Percentiles rank a stretch among this genome's conserved stretches.
These are phyloP conservation scores for Hydrophis major DNA, from an alignment of 2,797 vertebrate species.

Conservation along the genomic window DNA sequence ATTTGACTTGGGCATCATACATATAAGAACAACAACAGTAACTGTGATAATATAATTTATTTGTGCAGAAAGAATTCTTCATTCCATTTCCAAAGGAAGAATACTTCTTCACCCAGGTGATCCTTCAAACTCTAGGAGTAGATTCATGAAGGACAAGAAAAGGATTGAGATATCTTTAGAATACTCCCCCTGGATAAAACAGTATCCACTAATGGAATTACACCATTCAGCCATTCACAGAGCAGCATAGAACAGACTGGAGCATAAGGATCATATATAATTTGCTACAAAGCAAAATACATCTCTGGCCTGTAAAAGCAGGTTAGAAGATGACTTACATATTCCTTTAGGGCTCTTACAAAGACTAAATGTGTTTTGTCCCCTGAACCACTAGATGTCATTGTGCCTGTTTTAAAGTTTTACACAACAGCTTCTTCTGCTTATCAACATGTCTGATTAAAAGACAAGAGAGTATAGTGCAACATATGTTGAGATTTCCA, in stretches of 20 bases:
- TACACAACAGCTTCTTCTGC: background rate
- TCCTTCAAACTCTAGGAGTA: background rate
- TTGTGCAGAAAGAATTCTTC: background rate
- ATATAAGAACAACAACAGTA: background rate
- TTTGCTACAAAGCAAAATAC: background rate
- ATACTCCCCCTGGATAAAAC: background rate
- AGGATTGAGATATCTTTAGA: background rate
- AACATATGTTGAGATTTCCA: slow-evolving; percentile 4
- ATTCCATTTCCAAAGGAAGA: background rate
- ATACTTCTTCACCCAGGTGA: background rate
- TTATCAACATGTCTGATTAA: slow-evolving; percentile 39
- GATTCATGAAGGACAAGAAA: background rate
- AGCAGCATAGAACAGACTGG: background rate
- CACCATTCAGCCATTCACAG: background rate
- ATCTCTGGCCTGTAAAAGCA: slow-evolving; percentile 12
- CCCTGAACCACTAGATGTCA: slow-evolving; percentile 72
- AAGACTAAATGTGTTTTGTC: slow-evolving; percentile 25
- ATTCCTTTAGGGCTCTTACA: background rate
- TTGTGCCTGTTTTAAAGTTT: slow-evolving; percentile 60
- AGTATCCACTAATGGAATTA: background rate
- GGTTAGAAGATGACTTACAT: background rate
- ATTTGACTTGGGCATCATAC: background rate
- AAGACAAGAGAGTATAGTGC: slow-evolving; percentile 5
- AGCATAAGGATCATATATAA: background rate
- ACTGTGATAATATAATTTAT: background rate